These are phyloP conservation scores for Amphipoea oculea DNA, from an alignment of 2,888 invertebrate species.

Conservation along the genomic window DNA sequence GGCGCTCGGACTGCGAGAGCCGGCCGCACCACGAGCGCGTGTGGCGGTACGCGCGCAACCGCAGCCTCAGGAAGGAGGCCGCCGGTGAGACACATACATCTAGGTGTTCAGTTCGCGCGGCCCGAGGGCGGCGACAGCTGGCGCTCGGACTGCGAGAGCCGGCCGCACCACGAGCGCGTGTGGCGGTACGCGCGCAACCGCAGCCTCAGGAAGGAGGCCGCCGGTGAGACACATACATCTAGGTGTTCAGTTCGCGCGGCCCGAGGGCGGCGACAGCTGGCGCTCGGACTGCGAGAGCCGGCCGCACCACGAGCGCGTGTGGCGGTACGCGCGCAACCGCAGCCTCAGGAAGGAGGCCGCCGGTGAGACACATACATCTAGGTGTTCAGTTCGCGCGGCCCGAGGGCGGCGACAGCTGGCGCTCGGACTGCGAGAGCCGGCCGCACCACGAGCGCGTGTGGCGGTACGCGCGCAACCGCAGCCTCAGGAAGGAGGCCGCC, in stretches of 20 bases:
- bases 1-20: conserved; percentile 74
- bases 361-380: conserved; percentile 80
- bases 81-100: conserved; percentile 82
- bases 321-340: conserved; percentile 93
- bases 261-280: conserved; percentile 59
- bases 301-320: conserved; percentile 92
- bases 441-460: conserved; percentile 93
- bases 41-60: conserved; percentile 94
- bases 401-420: conserved; percentile 43
- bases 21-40: conserved; percentile 92
- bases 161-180: conserved; percentile 92
- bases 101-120: conserved; percentile 91
- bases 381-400: neutral
- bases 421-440: conserved; percentile 76
- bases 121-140: conserved; percentile 62
- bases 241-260: conserved; percentile 91
- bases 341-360: conserved; percentile 92
- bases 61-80: conserved; percentile 92
- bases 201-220: conserved; percentile 91
- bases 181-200: conserved; percentile 94
- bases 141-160: conserved; percentile 75
- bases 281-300: conserved; percentile 77
- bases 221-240: conserved; percentile 80
- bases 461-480: conserved; percentile 93
- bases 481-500: conserved; percentile 91